phyloP scores from a whole-genome alignment of 1,140 invertebrate genomes.

The Chymomyza costata region DNA sequence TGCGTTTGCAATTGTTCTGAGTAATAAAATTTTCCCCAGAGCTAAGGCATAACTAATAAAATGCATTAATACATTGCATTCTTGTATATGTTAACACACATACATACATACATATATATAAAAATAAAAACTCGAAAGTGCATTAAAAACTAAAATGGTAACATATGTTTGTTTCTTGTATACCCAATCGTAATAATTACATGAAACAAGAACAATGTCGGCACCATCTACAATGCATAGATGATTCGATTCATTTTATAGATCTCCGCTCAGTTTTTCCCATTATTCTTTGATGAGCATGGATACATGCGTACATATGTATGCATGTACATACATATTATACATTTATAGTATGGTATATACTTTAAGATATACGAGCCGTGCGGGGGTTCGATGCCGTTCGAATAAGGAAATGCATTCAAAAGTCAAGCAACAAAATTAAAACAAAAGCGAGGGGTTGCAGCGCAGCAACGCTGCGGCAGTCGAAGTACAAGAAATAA shows the following conservation, averaged over 20 bases:
- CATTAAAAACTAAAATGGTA: conserved; percentile 64
- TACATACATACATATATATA: background rate
- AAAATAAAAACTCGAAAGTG: conserved; percentile 18
- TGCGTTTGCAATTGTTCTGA: too few relatives aligned
- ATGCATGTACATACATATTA: too few relatives aligned
- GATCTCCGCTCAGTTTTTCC: conserved; percentile 17
- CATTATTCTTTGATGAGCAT: background rate
- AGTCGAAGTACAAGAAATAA: conserved; percentile 57
- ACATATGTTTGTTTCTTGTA: conserved; percentile 67
- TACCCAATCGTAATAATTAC: conserved; percentile 69
- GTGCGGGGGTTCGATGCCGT: conserved; percentile 41
- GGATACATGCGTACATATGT: background rate
- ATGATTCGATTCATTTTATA: conserved; percentile 59
- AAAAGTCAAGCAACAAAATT: conserved; percentile 27
- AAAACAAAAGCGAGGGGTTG: conserved; percentile 28
- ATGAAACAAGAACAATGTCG: too few relatives aligned
- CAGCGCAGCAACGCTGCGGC: conserved; percentile 8
- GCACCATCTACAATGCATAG: conserved; percentile 19
- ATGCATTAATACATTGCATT: conserved; percentile 61
- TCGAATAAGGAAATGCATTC: conserved; percentile 70
- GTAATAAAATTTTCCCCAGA: too few relatives aligned
- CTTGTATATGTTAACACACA: too few relatives aligned
- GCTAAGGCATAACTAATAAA: conserved; percentile 68
- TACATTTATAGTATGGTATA: background rate
- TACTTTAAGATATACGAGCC: too few relatives aligned